Percentiles rank a stretch among this genome's conserved stretches.
These are phyloP conservation scores for Labia minor DNA, from an alignment of 2,888 invertebrate genomes.

Conservation along the genomic window DNA sequence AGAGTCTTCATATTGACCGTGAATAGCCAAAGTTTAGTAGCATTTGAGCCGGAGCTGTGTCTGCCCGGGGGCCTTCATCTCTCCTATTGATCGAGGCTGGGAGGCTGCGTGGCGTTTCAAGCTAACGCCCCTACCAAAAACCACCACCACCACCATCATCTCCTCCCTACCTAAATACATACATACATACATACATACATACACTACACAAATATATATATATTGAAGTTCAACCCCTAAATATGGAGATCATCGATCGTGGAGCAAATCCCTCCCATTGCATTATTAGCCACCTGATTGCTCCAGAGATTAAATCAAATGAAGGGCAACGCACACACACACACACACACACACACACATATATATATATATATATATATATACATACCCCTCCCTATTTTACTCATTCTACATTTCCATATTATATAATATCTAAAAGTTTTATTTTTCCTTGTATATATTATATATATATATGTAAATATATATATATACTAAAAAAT, in stretches of 20 bases:
- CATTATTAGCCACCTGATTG: constrained; percentile 1
- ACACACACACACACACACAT: no score
- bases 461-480: no score
- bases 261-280: background rate
- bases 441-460: no score
- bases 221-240: background rate
- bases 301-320: background rate
- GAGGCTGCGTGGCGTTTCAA: constrained; percentile 6
- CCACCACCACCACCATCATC: background rate
- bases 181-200: no score
- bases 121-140: background rate
- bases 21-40: constrained; percentile 1
- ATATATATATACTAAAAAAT: no score
- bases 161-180: no score
- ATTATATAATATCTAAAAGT: no score
- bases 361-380: no score
- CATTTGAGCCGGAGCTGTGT: constrained; percentile 5
- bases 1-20: constrained; percentile 1
- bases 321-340: no score
- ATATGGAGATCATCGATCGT: constrained; percentile 5
- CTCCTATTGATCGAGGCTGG: constrained; percentile 2
- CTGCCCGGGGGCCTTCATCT: constrained; percentile 9
- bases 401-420: no score
- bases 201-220: background rate
- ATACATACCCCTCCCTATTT: no score